Conservation (phyloP, 1,140 invertebrate genomes). For the Marisa cornuarietis region DNA sequence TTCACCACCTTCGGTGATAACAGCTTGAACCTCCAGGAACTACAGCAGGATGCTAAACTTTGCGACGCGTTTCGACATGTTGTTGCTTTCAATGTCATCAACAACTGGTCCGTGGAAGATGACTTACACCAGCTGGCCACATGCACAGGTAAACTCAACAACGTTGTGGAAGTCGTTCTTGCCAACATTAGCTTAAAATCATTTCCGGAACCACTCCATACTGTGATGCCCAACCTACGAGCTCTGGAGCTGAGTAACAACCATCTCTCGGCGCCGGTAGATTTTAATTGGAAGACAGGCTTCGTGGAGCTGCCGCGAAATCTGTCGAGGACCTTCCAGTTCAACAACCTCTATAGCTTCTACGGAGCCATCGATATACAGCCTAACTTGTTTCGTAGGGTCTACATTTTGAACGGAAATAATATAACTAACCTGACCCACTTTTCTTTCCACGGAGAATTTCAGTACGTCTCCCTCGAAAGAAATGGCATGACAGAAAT, state of each 20-base stretch:
- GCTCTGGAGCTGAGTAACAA: constrained; percentile 40
- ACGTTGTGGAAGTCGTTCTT: constrained; percentile 34
- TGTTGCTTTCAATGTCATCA: constrained; percentile 5
- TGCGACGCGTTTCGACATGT: constrained; percentile 1
- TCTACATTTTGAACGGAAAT: constrained; percentile 39
- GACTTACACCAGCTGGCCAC: constrained; percentile 6
- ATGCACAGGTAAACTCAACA: neutral
- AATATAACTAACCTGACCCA: constrained; percentile 31
- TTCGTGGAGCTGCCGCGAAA: constrained; percentile 23
- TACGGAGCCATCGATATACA: constrained; percentile 26
- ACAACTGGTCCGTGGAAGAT: neutral
- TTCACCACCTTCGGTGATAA: neutral
- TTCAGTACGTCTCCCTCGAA: constrained; percentile 40
- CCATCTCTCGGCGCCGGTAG: constrained; percentile 29
- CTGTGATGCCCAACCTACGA: constrained; percentile 44
- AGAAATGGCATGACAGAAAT: constrained; percentile 31
- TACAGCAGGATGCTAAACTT: neutral
- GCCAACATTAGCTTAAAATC: constrained; percentile 24
- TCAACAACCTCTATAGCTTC: constrained; percentile 36
- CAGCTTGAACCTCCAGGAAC: neutral
- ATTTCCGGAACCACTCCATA: constrained; percentile 21
- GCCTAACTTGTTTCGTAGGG: constrained; percentile 31
- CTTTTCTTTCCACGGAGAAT: constrained; percentile 33
- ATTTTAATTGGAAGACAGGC: constrained; percentile 41
- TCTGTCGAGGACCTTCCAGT: constrained; percentile 31